Evolutionary conservation across 2,888 invertebrate species (phyloP), one percentile per base, ranked within the genome.

Genomic region (Trichogramma evanescens): DNA sequence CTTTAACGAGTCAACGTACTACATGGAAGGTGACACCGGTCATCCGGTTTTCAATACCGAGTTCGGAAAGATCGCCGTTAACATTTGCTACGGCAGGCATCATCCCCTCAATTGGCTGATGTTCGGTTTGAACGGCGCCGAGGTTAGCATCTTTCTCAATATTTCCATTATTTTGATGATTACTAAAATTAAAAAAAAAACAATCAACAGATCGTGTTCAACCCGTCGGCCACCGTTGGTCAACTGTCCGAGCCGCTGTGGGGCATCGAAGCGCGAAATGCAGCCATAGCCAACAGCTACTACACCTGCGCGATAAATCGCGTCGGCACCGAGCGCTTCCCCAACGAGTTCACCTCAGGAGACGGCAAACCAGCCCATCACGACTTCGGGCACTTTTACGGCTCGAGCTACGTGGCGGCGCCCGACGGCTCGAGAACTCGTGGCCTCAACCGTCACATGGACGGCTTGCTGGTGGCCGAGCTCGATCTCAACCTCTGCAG

Each of bases 51-150:
- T 94, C 72, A 72, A 87, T 70, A 95, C 94, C 0, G 85, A 86
- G 69, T 93, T 86, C 74, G 94, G 89, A 1, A 90, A 86, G 74
- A 89, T 99, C 67, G 98, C 91, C 0, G 83, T 99, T 2, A 98
- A 98, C 72, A 96, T 99, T 69, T 99, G 99, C 76, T 99, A 95
- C 74, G 99, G 98, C 0, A 86, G 99, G 1, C 98, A 99, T 78
- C 97, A 98, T 79, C 96, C 97, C 0, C 86, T 93, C 66, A 98
- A 98, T 76, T 99, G 99, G 99, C 82, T 96, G 78, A 94, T 94
- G 91, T 98, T 94, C 79, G 96, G 91, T 0, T 73, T 98, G 5
- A 98, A 99, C 76, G 95, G 96, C 0, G 98, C 99, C 0, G 97
- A 99, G 66, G 78, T 78, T 53, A 61, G 55, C 49, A 26, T 26